phyloP scores from a whole-genome alignment of 2,797 vertebrate genomes.

The Darevskia nairensis region DNA sequence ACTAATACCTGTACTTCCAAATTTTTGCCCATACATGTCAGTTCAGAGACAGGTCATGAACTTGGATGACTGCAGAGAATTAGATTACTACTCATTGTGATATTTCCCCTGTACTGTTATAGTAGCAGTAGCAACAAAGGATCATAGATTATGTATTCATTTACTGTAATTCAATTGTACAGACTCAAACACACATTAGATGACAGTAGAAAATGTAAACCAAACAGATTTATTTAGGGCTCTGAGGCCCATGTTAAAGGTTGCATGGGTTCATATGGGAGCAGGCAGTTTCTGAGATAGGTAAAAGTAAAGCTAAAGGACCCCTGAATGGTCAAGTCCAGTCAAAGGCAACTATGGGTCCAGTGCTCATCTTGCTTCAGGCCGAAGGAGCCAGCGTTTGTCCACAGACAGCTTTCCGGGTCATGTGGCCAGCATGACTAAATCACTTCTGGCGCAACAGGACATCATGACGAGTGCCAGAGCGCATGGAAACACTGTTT shows the following conservation, averaged over 20 bases:
- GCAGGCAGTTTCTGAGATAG: background rate
- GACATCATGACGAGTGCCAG: too few species aligned
- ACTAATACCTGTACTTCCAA: slow-evolving; percentile 14
- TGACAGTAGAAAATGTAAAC: background rate
- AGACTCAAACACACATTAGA: background rate
- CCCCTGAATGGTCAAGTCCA: too few species aligned
- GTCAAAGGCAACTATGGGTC: too few species aligned
- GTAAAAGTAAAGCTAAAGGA: too few species aligned
- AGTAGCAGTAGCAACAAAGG: background rate
- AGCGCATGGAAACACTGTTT: too few species aligned
- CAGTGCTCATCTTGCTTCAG: too few species aligned
- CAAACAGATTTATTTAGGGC: background rate
- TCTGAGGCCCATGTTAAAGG: background rate
- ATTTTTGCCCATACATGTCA: background rate
- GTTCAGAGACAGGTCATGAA: slow-evolving; percentile 46
- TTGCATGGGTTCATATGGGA: background rate
- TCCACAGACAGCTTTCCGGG: too few species aligned
- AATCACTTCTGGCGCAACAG: too few species aligned
- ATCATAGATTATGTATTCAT: background rate
- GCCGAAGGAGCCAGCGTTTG: too few species aligned
- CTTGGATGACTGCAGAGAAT: slow-evolving; percentile 25
- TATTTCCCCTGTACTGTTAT: background rate
- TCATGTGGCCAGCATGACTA: too few species aligned
- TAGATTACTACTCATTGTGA: background rate
- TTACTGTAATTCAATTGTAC: background rate